Conservation (phyloP, 2,113 vertebrate genomes). For the Gymnarchus niloticus region DNA sequence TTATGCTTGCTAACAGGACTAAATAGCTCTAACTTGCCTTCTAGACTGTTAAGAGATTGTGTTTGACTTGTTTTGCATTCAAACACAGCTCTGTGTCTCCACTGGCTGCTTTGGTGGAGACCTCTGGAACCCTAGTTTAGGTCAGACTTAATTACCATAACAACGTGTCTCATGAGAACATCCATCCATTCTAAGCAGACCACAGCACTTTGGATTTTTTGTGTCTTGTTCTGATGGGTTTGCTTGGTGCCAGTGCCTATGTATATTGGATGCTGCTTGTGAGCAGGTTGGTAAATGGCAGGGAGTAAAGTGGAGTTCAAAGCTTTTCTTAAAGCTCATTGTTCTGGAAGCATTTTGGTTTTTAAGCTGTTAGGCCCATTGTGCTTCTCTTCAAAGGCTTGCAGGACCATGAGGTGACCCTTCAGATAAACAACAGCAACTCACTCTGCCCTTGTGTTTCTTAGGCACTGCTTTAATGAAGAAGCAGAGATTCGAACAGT, state of each 20-base stretch:
- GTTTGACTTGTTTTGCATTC: background rate
- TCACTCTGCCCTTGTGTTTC: constrained; percentile 55
- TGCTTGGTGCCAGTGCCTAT: background rate
- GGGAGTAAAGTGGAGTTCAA: constrained; percentile 11
- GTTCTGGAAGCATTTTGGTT: constrained; percentile 14
- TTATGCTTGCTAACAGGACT: too few relatives aligned
- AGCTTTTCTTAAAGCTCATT: constrained; percentile 4
- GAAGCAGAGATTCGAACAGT: constrained; percentile 67
- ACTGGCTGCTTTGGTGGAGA: background rate
- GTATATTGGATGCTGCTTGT: background rate
- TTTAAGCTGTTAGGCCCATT: constrained; percentile 35
- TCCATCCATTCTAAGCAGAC: background rate
- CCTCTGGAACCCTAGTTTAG: background rate
- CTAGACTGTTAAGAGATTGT: too few relatives aligned
- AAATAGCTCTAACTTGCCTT: too few relatives aligned
- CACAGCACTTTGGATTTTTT: background rate
- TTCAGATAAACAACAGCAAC: constrained; percentile 37
- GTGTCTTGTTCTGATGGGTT: background rate
- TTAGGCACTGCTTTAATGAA: constrained; percentile 82
- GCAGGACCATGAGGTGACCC: constrained; percentile 20
- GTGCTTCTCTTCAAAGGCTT: constrained; percentile 20
- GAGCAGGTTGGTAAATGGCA: background rate
- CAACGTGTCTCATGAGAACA: background rate
- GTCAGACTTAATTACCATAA: background rate
- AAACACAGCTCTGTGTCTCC: background rate